Base-by-base conservation (phyloP, 2,113 vertebrate genomes). In the Neoarius graeffei region DNA sequence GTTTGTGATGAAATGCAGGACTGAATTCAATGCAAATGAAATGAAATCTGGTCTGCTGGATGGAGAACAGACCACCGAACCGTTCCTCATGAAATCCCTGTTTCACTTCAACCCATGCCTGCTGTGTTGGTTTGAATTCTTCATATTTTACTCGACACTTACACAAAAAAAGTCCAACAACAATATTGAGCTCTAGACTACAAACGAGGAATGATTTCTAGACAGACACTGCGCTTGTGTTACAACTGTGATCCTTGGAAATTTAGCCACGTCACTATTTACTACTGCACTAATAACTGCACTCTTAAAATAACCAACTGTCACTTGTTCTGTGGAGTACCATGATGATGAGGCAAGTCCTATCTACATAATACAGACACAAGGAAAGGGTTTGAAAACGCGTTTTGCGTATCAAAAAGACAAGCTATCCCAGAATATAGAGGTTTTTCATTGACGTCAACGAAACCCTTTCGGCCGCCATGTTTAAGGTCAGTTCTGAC, bases 401-500 rank as follows among this genome's bases (percentile, higher is more conserved):
- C 87, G 5, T 74, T 0, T 0, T 59, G 80, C 25, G 42, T 50
- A 71, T 17, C 27, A 73, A 79, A 83, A 77, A 84, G 93, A 94
- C 87, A 92, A 88, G 71, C 85, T 62, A 80, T 93, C 90, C 94
- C 85, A 95, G n/a, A 48, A 4, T 3, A 42, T 42, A 42, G 42
- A 42, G 42, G 42, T 42, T 42, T 42, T 42, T 42, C 42, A 42
- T 42, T 42, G 42, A 42, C 42, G 42, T 42, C 42, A 42, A 42
- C 42, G 42, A 42, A 42, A 42, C 3, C 42, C 42, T 42, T 42
- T 42, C 42, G 42, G 42, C 42, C 42, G 42, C 42, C 42, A 42
- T 42, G 42, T 42, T 42, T 42, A 42, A 42, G 42, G 42, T 42
- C 42, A 42, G 42, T 42, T 42, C 42, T 42, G 42, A 42, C 42